Evolutionary conservation across 2,888 invertebrate genomes (phyloP).

Genomic region (Tromatobia lineatoria): DNA sequence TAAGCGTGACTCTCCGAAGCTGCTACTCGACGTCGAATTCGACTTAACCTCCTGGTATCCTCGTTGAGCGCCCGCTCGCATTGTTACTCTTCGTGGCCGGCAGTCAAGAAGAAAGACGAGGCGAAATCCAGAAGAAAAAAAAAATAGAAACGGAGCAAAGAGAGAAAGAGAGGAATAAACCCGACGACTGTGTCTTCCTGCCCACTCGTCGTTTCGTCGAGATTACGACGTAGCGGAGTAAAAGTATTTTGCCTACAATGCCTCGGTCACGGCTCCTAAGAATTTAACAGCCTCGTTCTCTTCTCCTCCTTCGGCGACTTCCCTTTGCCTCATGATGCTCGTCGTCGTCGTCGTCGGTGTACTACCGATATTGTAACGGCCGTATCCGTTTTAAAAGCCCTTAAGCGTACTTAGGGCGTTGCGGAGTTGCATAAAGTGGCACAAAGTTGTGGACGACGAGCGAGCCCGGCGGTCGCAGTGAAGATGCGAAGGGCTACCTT

Average conservation of each 20-base stretch:
- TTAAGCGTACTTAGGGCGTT: conserved; percentile 72
- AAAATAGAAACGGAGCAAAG: neutral
- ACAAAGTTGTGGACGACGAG: conserved; percentile 72
- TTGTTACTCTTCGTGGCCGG: conserved; percentile 11
- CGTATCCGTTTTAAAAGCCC: conserved; percentile 69
- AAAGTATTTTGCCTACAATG: conserved; percentile 78
- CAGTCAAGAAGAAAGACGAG: conserved; percentile 1
- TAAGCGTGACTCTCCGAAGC: conserved; percentile 35
- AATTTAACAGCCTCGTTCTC: conserved; percentile 76
- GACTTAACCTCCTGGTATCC: conserved; percentile 9
- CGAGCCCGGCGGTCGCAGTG: conserved; percentile 48
- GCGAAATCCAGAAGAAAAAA: conserved; percentile 13
- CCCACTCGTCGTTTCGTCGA: conserved; percentile 56
- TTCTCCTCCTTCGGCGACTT: conserved; percentile 1
- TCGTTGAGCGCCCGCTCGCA: conserved; percentile 14
- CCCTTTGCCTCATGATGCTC: conserved; percentile 15
- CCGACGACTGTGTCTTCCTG: conserved; percentile 33
- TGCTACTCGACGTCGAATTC: neutral
- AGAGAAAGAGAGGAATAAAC: conserved; percentile 41
- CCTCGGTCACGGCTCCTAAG: conserved; percentile 75
- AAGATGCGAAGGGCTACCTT: conserved; percentile 22
- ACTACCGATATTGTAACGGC: conserved; percentile 70
- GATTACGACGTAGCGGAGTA: conserved; percentile 68
- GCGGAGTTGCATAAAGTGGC: conserved; percentile 73
- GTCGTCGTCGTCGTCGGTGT: conserved; percentile 31